Percentiles rank a stretch among this genome's conserved stretches.
These are phyloP conservation scores for Virgularia gustaviana DNA, from an alignment of 92 coral and sea anemone species.

Conservation along the genomic window DNA sequence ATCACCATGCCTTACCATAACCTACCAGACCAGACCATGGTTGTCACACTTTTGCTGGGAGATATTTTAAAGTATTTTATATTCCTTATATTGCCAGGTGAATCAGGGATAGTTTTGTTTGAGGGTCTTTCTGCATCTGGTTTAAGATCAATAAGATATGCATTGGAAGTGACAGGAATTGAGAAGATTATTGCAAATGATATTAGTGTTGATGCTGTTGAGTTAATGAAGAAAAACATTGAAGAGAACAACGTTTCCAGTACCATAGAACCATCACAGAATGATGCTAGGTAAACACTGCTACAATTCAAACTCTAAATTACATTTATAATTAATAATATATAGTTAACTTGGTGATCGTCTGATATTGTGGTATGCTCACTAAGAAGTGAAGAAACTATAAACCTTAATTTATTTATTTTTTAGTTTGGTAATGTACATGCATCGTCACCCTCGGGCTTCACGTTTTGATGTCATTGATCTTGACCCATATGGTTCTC, in stretches of 20 bases:
- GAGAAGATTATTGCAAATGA: slow-evolving; percentile 77
- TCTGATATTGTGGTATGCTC: no score
- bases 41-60: no score
- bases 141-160: slow-evolving; percentile 90
- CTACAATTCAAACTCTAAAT: no score
- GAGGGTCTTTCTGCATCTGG: slow-evolving; percentile 98
- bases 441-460: slow-evolving; percentile 67
- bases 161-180: slow-evolving; percentile 75
- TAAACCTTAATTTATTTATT: neutral
- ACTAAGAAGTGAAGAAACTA: no score
- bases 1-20: no score
- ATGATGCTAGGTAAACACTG: slow-evolving; percentile 76
- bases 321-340: no score
- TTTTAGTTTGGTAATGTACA: slow-evolving; percentile 76
- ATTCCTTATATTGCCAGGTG: no score
- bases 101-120: slow-evolving; percentile 63
- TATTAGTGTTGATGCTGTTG: slow-evolving; percentile 88
- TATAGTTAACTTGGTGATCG: no score
- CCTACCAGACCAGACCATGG: no score
- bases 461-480: slow-evolving; percentile 82
- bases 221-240: slow-evolving; percentile 70
- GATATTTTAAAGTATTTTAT: no score
- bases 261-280: slow-evolving; percentile 70
- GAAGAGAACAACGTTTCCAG: slow-evolving; percentile 68
- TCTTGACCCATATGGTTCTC: slow-evolving; percentile 95